Base-by-base conservation (phyloP, 2,888 invertebrate genomes). In the Netelia melanura region DNA sequence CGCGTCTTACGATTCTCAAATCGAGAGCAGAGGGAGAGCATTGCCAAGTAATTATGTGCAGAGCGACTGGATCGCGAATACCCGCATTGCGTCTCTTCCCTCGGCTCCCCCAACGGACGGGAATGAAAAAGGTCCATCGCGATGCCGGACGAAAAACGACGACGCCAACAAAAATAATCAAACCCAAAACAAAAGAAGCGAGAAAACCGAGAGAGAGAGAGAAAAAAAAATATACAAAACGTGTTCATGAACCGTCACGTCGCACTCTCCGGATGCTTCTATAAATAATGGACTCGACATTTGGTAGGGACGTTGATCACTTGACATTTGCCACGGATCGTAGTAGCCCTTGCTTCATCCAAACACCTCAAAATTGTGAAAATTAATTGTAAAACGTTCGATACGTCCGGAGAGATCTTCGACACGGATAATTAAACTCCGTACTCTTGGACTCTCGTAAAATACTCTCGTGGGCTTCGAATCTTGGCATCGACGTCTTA, bases 261-360 rank as follows among this genome's bases (percentile, higher is more conserved):
- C 88, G 85, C 30, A 25, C 87, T 81, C 81, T 81, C 30, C 5
- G 88, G 86, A 83, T 83, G 87, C 74, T 81, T 87, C 90, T 90
- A 92, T 92, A 92, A 91, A 92, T 92, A 92, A 88, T 88, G 80
- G 81, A 30, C 86, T 90, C 88, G 91, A 91, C 90, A 90, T 90
- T 91, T 90, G 85, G 30, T 85, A 89, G 89, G 84, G 80, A 86
- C 86, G 79, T 58, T 87, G 89, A 88, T 87, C 88, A 88, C 91
- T 90, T 92, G 92, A 92, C 92, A 92, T 92, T 92, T 92, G 89
- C 84, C 68, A 71, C 21, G 25, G 30, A 21, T 0, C n/a, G 61
- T 14, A 9, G 17, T 30, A 48, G 56, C 64, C 54, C 52, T 79
- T 70, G 56, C 58, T 74, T 44, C 44, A 64, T 74, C 67, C 17